Conservation (phyloP, 2,113 vertebrate genomes). For the Ctenomys sociabilis region DNA sequence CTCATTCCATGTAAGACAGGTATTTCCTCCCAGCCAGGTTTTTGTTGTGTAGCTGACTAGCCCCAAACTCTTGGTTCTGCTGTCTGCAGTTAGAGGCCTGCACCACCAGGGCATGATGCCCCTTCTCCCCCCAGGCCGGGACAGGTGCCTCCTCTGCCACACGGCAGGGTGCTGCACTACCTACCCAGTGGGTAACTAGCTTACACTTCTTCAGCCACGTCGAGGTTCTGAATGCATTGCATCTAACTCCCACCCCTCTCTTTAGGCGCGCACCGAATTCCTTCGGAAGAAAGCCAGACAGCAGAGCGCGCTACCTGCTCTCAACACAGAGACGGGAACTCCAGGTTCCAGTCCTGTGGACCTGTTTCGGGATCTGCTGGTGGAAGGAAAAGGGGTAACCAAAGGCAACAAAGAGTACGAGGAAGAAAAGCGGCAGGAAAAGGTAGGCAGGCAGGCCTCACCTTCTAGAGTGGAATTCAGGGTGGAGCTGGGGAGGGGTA, state of each 20-base stretch:
- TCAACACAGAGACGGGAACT: not conserved
- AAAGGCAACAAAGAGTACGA: conserved; percentile 91
- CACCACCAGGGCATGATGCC: not conserved
- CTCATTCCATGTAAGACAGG: not conserved
- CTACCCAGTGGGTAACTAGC: not conserved
- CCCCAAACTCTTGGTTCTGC: not conserved
- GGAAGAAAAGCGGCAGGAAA: conserved; percentile 91
- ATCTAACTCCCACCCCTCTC: not conserved
- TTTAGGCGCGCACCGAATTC: conserved; percentile 91
- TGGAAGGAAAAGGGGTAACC: conserved; percentile 86
- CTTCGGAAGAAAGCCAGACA: conserved; percentile 88
- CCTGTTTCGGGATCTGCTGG: conserved; percentile 89
- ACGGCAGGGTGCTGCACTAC: accelerated
- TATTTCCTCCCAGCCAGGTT: not conserved
- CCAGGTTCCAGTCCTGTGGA: conserved; percentile 85
- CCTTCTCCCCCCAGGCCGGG: accelerated
- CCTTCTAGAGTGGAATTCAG: too few species aligned
- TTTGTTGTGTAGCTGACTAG: not conserved
- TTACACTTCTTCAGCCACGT: not conserved
- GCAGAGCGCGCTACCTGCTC: conserved; percentile 54
- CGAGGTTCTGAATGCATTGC: not conserved
- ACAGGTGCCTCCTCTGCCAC: not conserved
- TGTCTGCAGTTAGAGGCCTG: not conserved
- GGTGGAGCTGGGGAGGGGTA: too few species aligned
- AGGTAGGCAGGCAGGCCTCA: conserved; percentile 82